Conservation (phyloP, 64 coral and sea anemone species). For the Montipora efflorescens region DNA sequence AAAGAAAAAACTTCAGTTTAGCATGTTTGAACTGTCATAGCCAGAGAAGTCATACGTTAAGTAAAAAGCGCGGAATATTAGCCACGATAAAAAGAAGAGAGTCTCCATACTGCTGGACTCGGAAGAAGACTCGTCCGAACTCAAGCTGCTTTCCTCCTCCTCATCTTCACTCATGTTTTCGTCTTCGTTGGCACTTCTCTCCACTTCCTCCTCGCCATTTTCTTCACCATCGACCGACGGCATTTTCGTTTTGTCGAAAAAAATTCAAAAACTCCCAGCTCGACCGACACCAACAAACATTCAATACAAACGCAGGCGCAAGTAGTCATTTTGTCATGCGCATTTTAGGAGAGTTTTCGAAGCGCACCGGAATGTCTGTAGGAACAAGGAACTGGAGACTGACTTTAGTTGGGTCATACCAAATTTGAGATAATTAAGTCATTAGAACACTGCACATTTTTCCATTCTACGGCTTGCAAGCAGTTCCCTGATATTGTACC, state of each 20-base stretch:
- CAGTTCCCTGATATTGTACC: too few relatives aligned
- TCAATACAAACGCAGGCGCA: not conserved
- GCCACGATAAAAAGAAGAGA: not conserved
- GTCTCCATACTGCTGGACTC: constrained; percentile 71
- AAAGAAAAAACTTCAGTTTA: not conserved
- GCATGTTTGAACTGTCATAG: not conserved
- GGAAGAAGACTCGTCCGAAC: constrained; percentile 93
- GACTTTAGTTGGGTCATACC: too few relatives aligned
- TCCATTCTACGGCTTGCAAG: too few relatives aligned
- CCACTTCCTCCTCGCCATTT: constrained; percentile 96
- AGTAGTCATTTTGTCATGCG: constrained; percentile 12
- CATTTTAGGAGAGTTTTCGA: not conserved
- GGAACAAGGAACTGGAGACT: not conserved
- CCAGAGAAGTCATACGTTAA: not conserved
- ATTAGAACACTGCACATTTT: too few relatives aligned
- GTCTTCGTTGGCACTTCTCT: constrained; percentile 90
- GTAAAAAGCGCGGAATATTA: constrained; percentile 27
- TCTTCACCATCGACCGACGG: constrained; percentile 98
- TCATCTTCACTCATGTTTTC: constrained; percentile 99
- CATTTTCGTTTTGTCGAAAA: constrained; percentile 54
- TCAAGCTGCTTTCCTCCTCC: constrained; percentile 85
- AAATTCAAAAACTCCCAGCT: not conserved
- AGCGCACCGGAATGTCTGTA: not conserved
- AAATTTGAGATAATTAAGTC: too few relatives aligned
- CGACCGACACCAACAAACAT: not conserved